A percentile compares a stretch with the other conserved stretches of the same genome.
Evolutionary conservation across 2,888 invertebrate genomes (phyloP).

Genomic region (Pterostichus madidus): DNA sequence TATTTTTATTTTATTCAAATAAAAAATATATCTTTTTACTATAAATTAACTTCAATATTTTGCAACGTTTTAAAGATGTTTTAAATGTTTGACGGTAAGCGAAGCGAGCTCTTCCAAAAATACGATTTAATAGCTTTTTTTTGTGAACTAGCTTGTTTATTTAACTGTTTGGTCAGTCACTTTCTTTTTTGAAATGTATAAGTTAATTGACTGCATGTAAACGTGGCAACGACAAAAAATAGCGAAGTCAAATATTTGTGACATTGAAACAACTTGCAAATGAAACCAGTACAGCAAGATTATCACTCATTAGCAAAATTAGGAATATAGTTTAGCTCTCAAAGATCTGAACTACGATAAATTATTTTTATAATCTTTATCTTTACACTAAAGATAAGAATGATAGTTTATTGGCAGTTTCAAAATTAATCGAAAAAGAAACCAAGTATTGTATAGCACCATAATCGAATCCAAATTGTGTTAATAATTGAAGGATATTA

Average conservation of each 20-base stretch:
- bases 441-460: conserved; percentile 39
- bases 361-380: background rate
- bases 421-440: conserved; percentile 2
- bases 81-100: too few relatives aligned
- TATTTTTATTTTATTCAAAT: too few relatives aligned
- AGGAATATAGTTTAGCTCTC: background rate
- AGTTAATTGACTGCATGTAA: background rate
- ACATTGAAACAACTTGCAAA: conserved; percentile 45
- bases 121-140: too few relatives aligned
- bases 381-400: conserved; percentile 14
- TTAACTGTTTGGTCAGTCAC: too few relatives aligned
- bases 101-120: too few relatives aligned
- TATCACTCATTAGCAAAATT: conserved; percentile 14
- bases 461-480: conserved; percentile 35
- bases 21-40: too few relatives aligned
- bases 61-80: too few relatives aligned
- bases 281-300: background rate
- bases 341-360: conserved; percentile 15
- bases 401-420: conserved; percentile 20
- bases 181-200: too few relatives aligned
- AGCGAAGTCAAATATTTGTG: conserved; percentile 41
- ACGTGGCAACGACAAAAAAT: background rate
- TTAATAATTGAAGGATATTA: background rate
- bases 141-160: too few relatives aligned
- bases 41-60: too few relatives aligned